Conservation (phyloP, 2,888 invertebrate species). For the Caenorhabditis sp. region DNA sequence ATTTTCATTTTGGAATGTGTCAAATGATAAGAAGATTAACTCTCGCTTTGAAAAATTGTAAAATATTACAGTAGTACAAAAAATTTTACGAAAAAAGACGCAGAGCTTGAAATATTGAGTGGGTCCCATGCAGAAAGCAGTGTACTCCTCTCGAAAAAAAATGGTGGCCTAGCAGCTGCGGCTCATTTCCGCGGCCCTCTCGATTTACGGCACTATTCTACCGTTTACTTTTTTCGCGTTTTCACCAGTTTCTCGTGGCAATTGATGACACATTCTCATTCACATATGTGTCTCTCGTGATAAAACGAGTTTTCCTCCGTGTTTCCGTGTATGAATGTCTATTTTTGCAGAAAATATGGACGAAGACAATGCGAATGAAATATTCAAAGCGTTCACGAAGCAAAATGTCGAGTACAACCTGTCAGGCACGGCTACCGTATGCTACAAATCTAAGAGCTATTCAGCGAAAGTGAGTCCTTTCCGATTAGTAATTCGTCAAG, state of each 20-base stretch:
- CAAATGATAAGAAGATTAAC: neutral
- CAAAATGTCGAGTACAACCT: slow-evolving; percentile 52
- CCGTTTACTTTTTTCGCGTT: slow-evolving; percentile 2
- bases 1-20: neutral
- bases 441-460: slow-evolving; percentile 61
- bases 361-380: slow-evolving; percentile 82
- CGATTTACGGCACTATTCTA: slow-evolving; percentile 30
- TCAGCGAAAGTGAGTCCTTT: slow-evolving; percentile 56
- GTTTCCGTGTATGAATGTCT: neutral
- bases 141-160: slow-evolving; percentile 46
- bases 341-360: slow-evolving; percentile 72
- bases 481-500: slow-evolving; percentile 3
- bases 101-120: slow-evolving; percentile 41
- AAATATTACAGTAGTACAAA: slow-evolving; percentile 26
- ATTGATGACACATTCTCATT: slow-evolving; percentile 32
- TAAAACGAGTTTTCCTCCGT: slow-evolving; percentile 2
- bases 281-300: neutral
- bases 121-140: slow-evolving; percentile 20
- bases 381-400: slow-evolving; percentile 73
- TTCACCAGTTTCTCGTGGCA: slow-evolving; percentile 8
- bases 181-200: slow-evolving; percentile 31
- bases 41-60: neutral
- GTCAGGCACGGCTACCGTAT: slow-evolving; percentile 41
- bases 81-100: slow-evolving; percentile 25
- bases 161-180: slow-evolving; percentile 11